Conservation (phyloP, 2,888 invertebrate genomes). For the Trichogramma dendrolimi region DNA sequence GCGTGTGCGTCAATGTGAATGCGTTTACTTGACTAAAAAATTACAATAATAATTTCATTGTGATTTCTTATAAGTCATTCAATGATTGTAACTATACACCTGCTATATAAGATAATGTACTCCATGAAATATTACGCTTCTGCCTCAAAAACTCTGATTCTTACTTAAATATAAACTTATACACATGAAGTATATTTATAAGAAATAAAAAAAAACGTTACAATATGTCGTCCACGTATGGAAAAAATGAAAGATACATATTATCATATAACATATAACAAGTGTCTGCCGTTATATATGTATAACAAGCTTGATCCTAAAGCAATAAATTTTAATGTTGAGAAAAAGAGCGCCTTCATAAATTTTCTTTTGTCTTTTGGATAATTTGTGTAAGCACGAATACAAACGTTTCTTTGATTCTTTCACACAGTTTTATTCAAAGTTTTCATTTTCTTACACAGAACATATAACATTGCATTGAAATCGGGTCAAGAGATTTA, state of each 20-base stretch:
- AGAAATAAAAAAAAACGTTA: constrained; percentile 6
- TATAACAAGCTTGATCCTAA: constrained; percentile 22
- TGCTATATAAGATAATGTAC: too few species aligned
- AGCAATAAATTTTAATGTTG: constrained; percentile 27
- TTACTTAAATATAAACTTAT: too few species aligned
- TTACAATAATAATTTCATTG: constrained; percentile 3
- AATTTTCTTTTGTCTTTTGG: too few species aligned
- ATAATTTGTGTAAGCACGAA: too few species aligned
- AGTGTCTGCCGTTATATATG: constrained; percentile 23
- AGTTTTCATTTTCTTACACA: too few species aligned
- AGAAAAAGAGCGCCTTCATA: background rate
- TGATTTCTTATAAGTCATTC: background rate
- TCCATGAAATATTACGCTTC: constrained; percentile 12
- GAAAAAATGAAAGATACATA: constrained; percentile 5
- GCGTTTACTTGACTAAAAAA: constrained; percentile 1
- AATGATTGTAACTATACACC: too few species aligned
- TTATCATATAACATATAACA: constrained; percentile 19
- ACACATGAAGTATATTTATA: constrained; percentile 1
- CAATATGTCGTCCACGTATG: constrained; percentile 25
- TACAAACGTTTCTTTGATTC: too few species aligned
- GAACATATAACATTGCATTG: too few species aligned
- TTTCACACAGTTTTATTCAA: too few species aligned
- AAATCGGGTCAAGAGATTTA: too few species aligned
- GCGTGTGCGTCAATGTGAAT: too few species aligned
- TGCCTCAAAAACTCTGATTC: background rate